Conservation (phyloP, 2,113 vertebrate species). For the Psittacus erithacus region DNA sequence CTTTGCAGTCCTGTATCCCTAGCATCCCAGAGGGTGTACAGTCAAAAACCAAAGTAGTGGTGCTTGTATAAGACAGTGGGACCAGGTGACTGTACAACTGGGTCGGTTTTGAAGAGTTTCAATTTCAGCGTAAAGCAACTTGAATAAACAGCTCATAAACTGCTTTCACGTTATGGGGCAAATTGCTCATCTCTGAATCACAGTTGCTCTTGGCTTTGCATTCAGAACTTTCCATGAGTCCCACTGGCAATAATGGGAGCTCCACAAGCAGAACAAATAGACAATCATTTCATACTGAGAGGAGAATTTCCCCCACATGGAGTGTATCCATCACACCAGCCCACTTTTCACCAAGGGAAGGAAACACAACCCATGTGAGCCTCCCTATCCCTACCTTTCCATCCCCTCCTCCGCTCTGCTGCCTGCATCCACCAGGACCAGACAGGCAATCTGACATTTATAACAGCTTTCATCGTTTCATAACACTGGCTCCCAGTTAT, state of each 20-base stretch:
- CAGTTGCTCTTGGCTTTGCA: not conserved
- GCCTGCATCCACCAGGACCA: not conserved
- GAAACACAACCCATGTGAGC: not conserved
- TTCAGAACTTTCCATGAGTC: not conserved
- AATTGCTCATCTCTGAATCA: slow-evolving; percentile 56
- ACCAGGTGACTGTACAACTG: not conserved
- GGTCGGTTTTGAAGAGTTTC: not conserved
- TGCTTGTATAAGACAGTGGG: not conserved
- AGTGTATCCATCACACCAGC: slow-evolving; percentile 5
- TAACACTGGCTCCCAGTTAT: not conserved
- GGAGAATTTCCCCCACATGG: slow-evolving; percentile 31
- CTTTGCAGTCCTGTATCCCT: not conserved
- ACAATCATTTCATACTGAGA: slow-evolving; percentile 58
- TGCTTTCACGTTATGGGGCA: slow-evolving; percentile 31
- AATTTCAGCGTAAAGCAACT: not conserved
- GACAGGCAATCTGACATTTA: not conserved
- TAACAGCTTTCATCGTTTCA: slow-evolving; percentile 2
- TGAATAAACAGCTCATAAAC: slow-evolving; percentile 16
- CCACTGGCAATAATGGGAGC: slow-evolving; percentile 8
- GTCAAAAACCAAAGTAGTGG: not conserved
- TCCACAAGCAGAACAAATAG: slow-evolving; percentile 58
- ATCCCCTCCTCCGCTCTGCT: not conserved
- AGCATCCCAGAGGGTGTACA: not conserved
- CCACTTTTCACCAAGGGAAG: not conserved
- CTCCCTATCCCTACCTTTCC: not conserved